phyloP scores from a whole-genome alignment of 2,888 invertebrate species.

The Limnephilus lunatus region DNA sequence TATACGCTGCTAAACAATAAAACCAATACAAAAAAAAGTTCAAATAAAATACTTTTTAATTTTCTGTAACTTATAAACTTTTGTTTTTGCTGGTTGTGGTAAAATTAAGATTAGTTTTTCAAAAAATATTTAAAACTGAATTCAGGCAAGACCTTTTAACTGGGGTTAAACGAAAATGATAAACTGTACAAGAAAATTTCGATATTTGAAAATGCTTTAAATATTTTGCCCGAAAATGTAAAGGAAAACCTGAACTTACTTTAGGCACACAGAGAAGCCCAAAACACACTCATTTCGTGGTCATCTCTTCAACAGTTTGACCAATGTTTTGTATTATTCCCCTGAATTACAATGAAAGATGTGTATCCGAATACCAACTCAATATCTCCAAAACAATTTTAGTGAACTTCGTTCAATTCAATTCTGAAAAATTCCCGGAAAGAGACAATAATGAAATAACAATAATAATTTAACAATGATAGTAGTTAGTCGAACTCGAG shows the following conservation, averaged over 20 bases:
- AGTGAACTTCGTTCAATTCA: background rate
- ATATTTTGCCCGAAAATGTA: background rate
- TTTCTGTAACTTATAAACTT: background rate
- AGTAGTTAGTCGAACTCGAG: conserved; percentile 69
- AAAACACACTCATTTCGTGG: background rate
- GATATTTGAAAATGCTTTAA: no score
- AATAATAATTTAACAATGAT: background rate
- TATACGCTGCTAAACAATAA: background rate
- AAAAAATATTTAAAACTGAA: background rate
- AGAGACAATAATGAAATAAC: background rate
- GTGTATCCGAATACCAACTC: background rate
- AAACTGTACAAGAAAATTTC: no score
- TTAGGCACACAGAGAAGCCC: background rate
- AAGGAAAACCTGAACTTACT: background rate
- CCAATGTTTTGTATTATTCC: background rate
- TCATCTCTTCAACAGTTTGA: background rate
- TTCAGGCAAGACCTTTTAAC: background rate
- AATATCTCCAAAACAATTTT: background rate
- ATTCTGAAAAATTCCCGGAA: conserved; percentile 35
- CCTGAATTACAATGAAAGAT: background rate
- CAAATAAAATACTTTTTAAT: background rate
- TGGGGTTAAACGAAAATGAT: no score
- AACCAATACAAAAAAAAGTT: background rate
- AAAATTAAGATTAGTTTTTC: background rate
- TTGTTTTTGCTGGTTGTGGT: no score